Conservation (phyloP, 2,888 invertebrate genomes). For the Agriopis marginaria region DNA sequence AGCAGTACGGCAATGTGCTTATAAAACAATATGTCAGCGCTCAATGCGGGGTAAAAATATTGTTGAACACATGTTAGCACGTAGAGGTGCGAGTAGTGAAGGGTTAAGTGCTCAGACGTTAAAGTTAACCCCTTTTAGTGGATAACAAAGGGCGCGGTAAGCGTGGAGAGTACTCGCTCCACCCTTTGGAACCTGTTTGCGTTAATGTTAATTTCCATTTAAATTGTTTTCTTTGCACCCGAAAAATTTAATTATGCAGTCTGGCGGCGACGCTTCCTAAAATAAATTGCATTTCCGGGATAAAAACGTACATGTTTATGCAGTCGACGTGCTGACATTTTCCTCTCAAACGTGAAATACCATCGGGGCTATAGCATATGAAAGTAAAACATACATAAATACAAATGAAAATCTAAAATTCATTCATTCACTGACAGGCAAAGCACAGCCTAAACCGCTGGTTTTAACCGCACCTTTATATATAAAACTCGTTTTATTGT, state of each 20-base stretch:
- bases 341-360: conserved; percentile 36
- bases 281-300: conserved; percentile 52
- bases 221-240: conserved; percentile 65
- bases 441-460: no score
- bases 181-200: conserved; percentile 55
- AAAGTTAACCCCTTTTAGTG: conserved; percentile 76
- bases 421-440: no score
- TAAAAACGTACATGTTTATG: conserved; percentile 44
- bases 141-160: conserved; percentile 69
- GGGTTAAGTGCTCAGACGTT: conserved; percentile 68
- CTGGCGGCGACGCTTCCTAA: conserved; percentile 52
- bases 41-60: conserved; percentile 55
- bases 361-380: conserved; percentile 26
- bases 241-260: conserved; percentile 57
- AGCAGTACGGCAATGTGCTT: conserved; percentile 18
- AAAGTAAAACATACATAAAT: conserved; percentile 30
- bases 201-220: conserved; percentile 64
- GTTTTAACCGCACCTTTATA: no score
- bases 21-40: conserved; percentile 50
- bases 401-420: no score
- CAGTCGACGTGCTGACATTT: conserved; percentile 33
- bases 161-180: conserved; percentile 50
- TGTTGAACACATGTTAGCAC: conserved; percentile 60
- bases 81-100: conserved; percentile 50
- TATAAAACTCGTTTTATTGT: no score